These are phyloP conservation scores for Colostygia pectinataria DNA, from an alignment of 2,888 invertebrate species.

Conservation along the genomic window DNA sequence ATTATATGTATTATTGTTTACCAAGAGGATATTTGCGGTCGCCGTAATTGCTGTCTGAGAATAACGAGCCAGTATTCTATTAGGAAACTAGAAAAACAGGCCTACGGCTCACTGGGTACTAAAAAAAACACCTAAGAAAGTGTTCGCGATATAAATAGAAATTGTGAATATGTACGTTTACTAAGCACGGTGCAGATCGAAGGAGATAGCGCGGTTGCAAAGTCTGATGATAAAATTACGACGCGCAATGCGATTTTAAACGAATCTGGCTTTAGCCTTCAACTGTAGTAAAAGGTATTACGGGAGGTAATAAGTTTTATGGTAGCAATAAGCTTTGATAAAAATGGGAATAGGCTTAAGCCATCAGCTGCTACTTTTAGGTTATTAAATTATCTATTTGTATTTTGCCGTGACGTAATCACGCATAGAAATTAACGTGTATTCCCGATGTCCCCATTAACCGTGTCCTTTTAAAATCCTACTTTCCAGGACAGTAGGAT, in stretches of 20 bases:
- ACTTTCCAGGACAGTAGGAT: no score
- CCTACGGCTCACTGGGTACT: conserved; percentile 31
- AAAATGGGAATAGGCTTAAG: no score
- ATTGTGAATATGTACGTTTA: conserved; percentile 8
- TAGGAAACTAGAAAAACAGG: conserved; percentile 55
- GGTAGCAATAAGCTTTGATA: no score
- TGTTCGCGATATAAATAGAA: conserved; percentile 55
- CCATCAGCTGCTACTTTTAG: no score
- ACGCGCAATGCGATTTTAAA: neutral
- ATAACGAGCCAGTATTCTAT: conserved; percentile 36
- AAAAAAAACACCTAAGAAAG: conserved; percentile 53
- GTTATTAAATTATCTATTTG: no score
- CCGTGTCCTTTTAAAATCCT: no score
- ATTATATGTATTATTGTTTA: neutral
- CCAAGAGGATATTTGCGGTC: conserved; percentile 18
- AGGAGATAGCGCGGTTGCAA: neutral
- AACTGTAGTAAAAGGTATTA: no score
- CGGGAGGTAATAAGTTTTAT: no score
- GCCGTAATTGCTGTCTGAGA: conserved; percentile 23
- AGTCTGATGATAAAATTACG: neutral
- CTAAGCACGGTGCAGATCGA: conserved; percentile 3
- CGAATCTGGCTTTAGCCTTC: neutral
- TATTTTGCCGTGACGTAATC: no score
- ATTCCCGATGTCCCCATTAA: no score
- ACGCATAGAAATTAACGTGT: no score